phyloP scores from a whole-genome alignment of 64 coral and sea anemone species.

The Montipora foliosa region DNA sequence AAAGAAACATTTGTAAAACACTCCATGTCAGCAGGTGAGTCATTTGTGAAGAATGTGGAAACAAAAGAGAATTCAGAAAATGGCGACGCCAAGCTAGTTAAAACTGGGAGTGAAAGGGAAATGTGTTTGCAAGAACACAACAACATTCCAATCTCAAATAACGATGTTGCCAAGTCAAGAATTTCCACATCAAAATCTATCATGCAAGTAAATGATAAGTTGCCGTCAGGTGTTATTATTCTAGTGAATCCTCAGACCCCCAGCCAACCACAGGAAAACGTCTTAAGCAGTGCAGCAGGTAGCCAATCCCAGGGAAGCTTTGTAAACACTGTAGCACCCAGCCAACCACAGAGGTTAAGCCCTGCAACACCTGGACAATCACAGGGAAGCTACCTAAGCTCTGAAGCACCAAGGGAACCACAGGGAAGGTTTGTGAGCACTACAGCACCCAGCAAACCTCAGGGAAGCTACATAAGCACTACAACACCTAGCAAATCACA shows the following conservation, averaged over 20 bases:
- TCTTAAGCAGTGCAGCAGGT: background rate
- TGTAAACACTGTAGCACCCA: no score
- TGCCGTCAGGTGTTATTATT: slow-evolving; percentile 13
- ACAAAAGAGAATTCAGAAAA: background rate
- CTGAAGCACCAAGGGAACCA: no score
- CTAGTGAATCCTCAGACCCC: background rate
- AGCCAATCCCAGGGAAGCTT: no score
- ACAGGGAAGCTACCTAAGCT: no score
- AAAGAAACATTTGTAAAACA: background rate
- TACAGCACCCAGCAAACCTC: no score
- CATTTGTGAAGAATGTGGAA: background rate
- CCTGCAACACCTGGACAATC: no score
- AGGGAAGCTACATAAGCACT: no score
- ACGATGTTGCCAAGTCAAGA: background rate
- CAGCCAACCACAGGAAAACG: background rate
- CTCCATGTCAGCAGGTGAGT: background rate
- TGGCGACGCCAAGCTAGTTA: background rate
- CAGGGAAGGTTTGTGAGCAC: no score
- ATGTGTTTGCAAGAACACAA: background rate
- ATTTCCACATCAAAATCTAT: background rate
- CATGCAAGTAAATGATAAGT: background rate
- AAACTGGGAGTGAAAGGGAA: background rate
- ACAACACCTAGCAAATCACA: no score
- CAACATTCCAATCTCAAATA: background rate
- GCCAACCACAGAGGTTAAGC: no score